phyloP scores from a whole-genome alignment of 2,113 vertebrate genomes.

The Fulmarus glacialis region DNA sequence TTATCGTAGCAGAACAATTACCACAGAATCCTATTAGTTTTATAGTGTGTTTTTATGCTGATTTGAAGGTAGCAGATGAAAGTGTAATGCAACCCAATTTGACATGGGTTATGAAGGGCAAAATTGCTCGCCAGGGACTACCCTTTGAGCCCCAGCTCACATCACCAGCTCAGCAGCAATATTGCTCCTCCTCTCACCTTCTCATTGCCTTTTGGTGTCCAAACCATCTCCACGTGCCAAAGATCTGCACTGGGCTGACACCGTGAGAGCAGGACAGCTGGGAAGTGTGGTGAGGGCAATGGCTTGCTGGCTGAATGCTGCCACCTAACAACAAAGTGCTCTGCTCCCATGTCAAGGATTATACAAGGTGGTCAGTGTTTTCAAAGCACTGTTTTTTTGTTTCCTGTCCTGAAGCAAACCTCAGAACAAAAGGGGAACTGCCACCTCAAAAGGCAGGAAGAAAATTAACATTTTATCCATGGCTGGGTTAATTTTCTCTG shows the following conservation, averaged over 20 bases:
- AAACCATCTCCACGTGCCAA: accelerated
- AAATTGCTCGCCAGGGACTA: not conserved
- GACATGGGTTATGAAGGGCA: not conserved
- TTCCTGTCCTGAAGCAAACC: not conserved
- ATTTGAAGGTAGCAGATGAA: not conserved
- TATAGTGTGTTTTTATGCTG: not conserved
- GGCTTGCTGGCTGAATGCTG: not conserved
- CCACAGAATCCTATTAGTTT: not conserved
- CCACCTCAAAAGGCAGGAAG: not conserved
- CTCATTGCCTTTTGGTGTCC: not conserved
- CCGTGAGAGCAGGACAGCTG: not conserved
- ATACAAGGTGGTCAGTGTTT: not conserved
- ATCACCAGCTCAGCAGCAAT: not conserved
- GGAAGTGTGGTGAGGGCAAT: not conserved
- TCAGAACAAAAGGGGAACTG: not conserved
- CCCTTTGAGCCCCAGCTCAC: not conserved
- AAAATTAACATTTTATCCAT: not conserved
- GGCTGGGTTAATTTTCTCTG: not conserved
- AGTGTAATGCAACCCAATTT: not conserved
- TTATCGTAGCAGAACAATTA: conserved; percentile 3
- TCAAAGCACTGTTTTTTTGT: not conserved
- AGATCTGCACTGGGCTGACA: not conserved
- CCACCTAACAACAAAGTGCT: not conserved
- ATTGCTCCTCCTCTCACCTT: not conserved
- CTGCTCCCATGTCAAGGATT: not conserved